A percentile compares a stretch with the other conserved stretches of the same genome.
phyloP scores from a whole-genome alignment of 2,888 invertebrate species.

The Diloba caeruleocephala region DNA sequence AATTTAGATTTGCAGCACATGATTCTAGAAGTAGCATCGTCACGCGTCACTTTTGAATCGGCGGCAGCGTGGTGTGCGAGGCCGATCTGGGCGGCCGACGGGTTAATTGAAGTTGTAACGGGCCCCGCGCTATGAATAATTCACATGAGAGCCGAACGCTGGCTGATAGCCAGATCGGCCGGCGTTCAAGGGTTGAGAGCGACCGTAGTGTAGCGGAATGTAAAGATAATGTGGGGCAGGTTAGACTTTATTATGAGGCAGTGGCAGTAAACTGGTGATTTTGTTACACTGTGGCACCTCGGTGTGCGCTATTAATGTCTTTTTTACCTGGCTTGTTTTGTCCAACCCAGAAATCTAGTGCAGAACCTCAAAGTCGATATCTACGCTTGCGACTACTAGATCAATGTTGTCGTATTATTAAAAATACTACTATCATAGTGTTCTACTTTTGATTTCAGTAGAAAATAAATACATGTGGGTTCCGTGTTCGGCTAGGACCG shows the following conservation, averaged over 20 bases:
- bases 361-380: too few relatives aligned
- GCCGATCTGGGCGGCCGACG: conserved; percentile 44
- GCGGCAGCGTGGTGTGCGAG: conserved; percentile 39
- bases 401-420: too few relatives aligned
- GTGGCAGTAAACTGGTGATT: too few relatives aligned
- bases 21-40: conserved; percentile 14
- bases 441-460: too few relatives aligned
- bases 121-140: conserved; percentile 62
- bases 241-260: background rate
- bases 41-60: conserved; percentile 41
- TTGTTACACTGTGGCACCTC: too few relatives aligned
- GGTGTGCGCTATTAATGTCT: too few relatives aligned
- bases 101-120: conserved; percentile 65
- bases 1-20: conserved; percentile 38
- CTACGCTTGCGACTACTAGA: too few relatives aligned
- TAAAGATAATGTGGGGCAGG: conserved; percentile 15
- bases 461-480: too few relatives aligned
- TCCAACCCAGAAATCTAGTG: too few relatives aligned
- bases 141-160: conserved; percentile 49
- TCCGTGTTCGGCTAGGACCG: too few relatives aligned
- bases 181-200: conserved; percentile 48
- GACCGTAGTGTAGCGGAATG: conserved; percentile 34
- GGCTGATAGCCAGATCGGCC: conserved; percentile 52
- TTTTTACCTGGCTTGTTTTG: too few relatives aligned
- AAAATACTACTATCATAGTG: too few relatives aligned